A percentile compares a stretch with the other conserved stretches of the same genome.
Conservation (phyloP, 2,113 vertebrate species). For the Forbesichthys papilliferus region DNA sequence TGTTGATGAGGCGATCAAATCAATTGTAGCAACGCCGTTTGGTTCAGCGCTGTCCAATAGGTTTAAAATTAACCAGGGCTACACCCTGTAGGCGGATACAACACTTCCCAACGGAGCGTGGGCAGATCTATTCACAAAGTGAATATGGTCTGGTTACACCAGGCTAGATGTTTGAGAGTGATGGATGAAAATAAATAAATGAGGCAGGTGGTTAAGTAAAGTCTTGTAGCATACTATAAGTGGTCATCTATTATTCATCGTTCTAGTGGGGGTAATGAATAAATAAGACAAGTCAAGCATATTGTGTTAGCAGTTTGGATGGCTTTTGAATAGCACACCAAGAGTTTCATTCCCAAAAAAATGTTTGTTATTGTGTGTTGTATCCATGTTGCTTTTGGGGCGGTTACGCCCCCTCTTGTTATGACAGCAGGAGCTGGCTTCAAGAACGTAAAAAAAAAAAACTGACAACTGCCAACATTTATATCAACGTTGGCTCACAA, state of each 20-base stretch:
- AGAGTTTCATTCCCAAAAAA: background rate
- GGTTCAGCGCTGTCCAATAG: too few species aligned
- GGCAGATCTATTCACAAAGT: too few species aligned
- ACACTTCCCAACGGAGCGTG: too few species aligned
- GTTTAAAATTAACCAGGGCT: too few species aligned
- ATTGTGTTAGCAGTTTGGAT: background rate
- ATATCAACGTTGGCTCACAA: constrained; percentile 29
- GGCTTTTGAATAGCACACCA: background rate
- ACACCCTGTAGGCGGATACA: too few species aligned
- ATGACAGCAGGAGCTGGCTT: constrained; percentile 21
- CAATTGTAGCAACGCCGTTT: too few species aligned
- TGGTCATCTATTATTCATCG: constrained; percentile 7
- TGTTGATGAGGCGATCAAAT: too few species aligned
- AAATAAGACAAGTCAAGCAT: constrained; percentile 10
- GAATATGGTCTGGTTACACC: too few species aligned
- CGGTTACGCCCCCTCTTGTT: background rate
- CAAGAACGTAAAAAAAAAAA: constrained; percentile 9
- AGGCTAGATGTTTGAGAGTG: background rate
- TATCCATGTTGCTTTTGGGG: background rate
- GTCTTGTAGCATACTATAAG: background rate
- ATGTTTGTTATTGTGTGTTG: background rate
- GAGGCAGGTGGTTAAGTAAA: constrained; percentile 13
- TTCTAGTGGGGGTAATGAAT: background rate
- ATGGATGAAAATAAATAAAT: constrained; percentile 9
- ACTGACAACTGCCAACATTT: constrained; percentile 29